Evolutionary conservation across 2,797 vertebrate genomes (phyloP).

Genomic region (Coendou prehensilis): DNA sequence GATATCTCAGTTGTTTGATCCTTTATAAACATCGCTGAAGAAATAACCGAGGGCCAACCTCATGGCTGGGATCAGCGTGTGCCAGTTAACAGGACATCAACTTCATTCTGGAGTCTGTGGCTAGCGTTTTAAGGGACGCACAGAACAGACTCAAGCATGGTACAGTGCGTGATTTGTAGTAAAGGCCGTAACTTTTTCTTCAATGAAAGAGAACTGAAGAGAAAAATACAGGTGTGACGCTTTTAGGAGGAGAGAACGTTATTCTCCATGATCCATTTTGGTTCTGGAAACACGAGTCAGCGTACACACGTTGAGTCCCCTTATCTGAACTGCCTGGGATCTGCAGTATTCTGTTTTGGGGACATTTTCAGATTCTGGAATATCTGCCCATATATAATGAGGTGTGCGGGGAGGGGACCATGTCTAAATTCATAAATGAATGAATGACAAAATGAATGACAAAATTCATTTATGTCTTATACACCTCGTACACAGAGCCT

Average conservation of each 20-base stretch:
- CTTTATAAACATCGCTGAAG: background rate
- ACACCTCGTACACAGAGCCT: background rate
- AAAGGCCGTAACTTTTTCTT: background rate
- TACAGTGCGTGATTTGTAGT: background rate
- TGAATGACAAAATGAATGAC: background rate
- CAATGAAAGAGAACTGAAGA: background rate
- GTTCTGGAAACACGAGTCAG: fast-evolving
- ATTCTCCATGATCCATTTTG: background rate
- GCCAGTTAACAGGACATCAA: background rate
- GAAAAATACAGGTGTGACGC: background rate
- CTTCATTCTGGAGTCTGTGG: background rate
- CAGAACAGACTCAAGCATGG: background rate
- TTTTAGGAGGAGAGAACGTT: background rate
- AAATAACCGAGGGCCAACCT: background rate
- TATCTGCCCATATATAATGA: background rate
- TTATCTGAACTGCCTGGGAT: too few species aligned
- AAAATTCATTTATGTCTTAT: background rate
- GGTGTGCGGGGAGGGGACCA: too few species aligned
- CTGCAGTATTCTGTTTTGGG: background rate
- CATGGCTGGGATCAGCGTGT: background rate
- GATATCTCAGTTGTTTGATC: background rate
- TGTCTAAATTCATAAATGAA: background rate
- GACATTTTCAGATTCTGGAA: background rate
- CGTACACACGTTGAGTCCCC: too few species aligned
- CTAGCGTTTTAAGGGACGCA: background rate